A percentile compares a stretch with the other conserved stretches of the same genome.
Conservation (phyloP, 2,797 vertebrate species). For the Alectoris magna region DNA sequence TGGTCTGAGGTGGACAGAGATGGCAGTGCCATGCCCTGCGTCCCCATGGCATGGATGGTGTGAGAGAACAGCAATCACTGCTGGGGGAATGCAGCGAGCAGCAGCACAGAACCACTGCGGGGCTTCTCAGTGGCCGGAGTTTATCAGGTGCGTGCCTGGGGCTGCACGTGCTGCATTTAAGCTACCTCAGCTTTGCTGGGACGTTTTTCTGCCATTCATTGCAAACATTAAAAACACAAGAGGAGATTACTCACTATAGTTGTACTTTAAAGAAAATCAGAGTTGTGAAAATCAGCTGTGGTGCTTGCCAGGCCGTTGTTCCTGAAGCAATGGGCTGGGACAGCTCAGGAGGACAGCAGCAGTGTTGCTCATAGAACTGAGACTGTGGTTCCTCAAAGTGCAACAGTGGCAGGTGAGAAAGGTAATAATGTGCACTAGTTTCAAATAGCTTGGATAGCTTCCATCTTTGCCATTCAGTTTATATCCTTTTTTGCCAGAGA, state of each 20-base stretch:
- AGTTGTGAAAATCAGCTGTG: neutral
- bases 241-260: fast-evolving
- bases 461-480: neutral
- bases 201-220: neutral
- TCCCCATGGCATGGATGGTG: fast-evolving
- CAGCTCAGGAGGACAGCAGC: neutral
- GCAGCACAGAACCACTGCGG: neutral
- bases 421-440: neutral
- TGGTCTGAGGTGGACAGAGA: neutral
- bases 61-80: fast-evolving
- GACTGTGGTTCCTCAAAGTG: neutral
- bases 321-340: neutral
- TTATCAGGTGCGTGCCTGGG: neutral
- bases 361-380: neutral
- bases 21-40: neutral
- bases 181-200: neutral
- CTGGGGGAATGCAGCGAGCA: neutral
- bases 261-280: neutral
- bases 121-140: neutral
- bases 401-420: neutral
- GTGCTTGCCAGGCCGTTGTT: neutral
- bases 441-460: neutral
- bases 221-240: neutral
- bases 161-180: neutral
- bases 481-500: neutral